Conservation (phyloP, 2,113 vertebrate genomes). For the Nycticebus coucang region DNA sequence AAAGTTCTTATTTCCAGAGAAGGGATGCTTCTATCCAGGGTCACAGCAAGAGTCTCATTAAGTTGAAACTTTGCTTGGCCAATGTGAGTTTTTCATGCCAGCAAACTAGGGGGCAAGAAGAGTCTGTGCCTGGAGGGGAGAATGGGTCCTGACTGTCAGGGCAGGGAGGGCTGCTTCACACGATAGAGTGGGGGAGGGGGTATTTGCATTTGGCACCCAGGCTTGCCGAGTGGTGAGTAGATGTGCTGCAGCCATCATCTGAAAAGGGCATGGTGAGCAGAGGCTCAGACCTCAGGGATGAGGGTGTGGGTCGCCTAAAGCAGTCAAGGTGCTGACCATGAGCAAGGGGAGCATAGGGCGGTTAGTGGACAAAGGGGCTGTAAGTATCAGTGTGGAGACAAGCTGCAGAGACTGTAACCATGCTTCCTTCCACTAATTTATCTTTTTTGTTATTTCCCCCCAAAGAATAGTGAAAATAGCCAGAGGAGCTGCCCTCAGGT, state of each 20-base stretch:
- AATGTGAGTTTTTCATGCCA: background rate
- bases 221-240: background rate
- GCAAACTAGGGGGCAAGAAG: background rate
- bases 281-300: background rate
- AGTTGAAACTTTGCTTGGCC: background rate
- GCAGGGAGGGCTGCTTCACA: background rate
- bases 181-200: fast-evolving
- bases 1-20: background rate
- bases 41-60: too few species aligned
- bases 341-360: background rate
- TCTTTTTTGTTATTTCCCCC: background rate
- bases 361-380: background rate
- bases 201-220: background rate
- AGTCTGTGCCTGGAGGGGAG: background rate
- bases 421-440: background rate
- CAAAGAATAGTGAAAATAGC: background rate
- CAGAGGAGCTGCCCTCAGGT: background rate
- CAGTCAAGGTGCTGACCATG: background rate
- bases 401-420: background rate
- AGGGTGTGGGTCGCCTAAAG: background rate
- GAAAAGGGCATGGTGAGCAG: background rate
- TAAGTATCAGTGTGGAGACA: background rate
- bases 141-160: background rate
- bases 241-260: background rate
- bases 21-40: background rate